Evolutionary conservation across 2,797 vertebrate genomes (phyloP).

Genomic region (Schizopygopsis malacanthus): DNA sequence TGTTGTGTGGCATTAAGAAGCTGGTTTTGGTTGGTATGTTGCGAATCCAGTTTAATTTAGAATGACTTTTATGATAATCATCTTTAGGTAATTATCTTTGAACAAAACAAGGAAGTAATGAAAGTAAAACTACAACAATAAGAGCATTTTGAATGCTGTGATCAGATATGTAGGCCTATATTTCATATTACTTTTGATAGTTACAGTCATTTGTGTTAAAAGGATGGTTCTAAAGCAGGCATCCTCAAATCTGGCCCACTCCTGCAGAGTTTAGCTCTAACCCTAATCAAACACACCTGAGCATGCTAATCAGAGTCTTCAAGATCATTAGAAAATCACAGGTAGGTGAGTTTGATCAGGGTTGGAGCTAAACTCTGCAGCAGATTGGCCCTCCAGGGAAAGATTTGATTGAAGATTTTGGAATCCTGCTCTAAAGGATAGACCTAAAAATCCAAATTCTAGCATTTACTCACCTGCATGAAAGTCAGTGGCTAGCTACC

Average conservation of each 20-base stretch:
- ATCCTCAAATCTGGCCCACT: too few species aligned
- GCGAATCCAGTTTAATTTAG: constrained; percentile 13
- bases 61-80: background rate
- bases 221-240: background rate
- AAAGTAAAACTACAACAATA: background rate
- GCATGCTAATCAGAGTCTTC: too few species aligned
- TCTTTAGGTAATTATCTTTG: constrained; percentile 4
- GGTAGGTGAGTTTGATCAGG: too few species aligned
- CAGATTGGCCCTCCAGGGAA: too few species aligned
- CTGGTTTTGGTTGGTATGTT: constrained; percentile 16
- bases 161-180: background rate
- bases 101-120: background rate
- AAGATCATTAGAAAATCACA: too few species aligned
- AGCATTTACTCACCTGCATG: background rate
- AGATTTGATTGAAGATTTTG: too few species aligned
- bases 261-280: too few species aligned
- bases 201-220: background rate
- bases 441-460: constrained; percentile 1
- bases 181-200: background rate
- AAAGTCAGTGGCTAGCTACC: too few species aligned
- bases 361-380: too few species aligned
- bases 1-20: background rate
- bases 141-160: background rate
- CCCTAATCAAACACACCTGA: too few species aligned
- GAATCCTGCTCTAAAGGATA: background rate